Evolutionary conservation across 2,888 invertebrate species (phyloP), one percentile per base, ranked within the genome.

Genomic region (Ormyrus thymus): DNA sequence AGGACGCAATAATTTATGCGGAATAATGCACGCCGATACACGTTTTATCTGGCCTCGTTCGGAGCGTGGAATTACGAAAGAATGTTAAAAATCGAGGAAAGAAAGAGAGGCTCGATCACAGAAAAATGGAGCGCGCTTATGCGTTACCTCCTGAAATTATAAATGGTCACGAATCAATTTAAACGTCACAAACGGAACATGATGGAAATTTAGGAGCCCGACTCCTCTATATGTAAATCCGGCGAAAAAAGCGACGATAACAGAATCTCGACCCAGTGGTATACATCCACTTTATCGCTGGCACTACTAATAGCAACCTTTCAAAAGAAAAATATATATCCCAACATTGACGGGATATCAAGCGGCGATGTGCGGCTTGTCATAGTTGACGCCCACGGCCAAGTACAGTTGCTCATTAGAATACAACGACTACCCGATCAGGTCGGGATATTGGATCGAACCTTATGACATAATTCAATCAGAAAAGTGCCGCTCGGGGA

Each of bases 381-480:
- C 4, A 29, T 29, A 29, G 2, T 29, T 29, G 29, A 29, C 29
- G 29, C 29, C 29, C 29, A 29, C 29, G 55, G 7, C 6, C n/a
- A 29, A 61, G 29, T 61, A 29, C 29, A 29, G 29, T 77, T 77
- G 71, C 71, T 77, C 77, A 59, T 77, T 77, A 71, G 65, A 77
- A 77, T 77, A 71, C 62, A 68, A 68, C 45, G 71, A 76, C 70
- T 70, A 15, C 46, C 61, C 70, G 10, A 56, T 62, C 50, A 58
- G 51, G 15, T 5, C 43, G 11, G 69, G 65, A 65, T 65, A 50
- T 51, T 64, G 11, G 46, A 69, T 62, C 69, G 45, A 55, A 71
- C n/a, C 29, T 64, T 64, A 56, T 77, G 66, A 77, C 71, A 72
- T 72, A 77, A 77, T 77, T 77, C 59, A 65, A 76, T 76, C 64